A percentile compares a stretch with the other conserved stretches of the same genome.
These are phyloP conservation scores for Sicus ferrugineus DNA, from an alignment of 2,888 invertebrate species.

Conservation along the genomic window DNA sequence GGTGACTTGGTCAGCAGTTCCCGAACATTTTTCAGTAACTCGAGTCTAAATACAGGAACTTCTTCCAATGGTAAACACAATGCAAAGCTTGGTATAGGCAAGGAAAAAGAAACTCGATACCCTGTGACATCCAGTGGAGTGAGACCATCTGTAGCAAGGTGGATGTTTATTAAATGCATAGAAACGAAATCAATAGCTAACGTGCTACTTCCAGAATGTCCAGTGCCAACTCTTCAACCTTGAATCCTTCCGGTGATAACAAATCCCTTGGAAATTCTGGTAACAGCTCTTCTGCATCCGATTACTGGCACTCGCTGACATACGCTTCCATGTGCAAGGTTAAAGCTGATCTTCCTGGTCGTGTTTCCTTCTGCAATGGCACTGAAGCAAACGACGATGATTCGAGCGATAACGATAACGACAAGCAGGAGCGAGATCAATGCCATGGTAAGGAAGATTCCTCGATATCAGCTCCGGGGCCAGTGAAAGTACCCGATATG, in stretches of 20 bases:
- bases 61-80: slow-evolving; percentile 44
- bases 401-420: slow-evolving; percentile 61
- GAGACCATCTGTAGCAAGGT: not conserved
- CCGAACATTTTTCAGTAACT: slow-evolving; percentile 43
- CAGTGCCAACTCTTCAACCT: slow-evolving; percentile 23
- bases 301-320: slow-evolving; percentile 39
- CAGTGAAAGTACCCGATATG: slow-evolving; percentile 44
- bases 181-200: not conserved
- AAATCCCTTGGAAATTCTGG: slow-evolving; percentile 4
- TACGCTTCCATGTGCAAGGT: slow-evolving; percentile 40
- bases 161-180: not conserved
- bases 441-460: not conserved
- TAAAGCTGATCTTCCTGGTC: slow-evolving; percentile 62
- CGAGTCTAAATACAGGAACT: slow-evolving; percentile 42
- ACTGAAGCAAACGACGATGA: slow-evolving; percentile 52
- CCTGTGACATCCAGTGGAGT: not conserved
- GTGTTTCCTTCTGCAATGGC: slow-evolving; percentile 60
- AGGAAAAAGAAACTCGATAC: not conserved
- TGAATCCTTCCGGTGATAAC: not conserved
- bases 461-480: slow-evolving; percentile 56
- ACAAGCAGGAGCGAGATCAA: slow-evolving; percentile 48
- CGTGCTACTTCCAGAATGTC: slow-evolving; percentile 34
- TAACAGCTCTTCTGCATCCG: slow-evolving; percentile 26
- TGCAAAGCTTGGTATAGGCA: slow-evolving; percentile 47
- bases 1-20: slow-evolving; percentile 50